These are phyloP conservation scores for human DNA, from an alignment of 2,113 vertebrate genomes.

Conservation along the genomic window DNA sequence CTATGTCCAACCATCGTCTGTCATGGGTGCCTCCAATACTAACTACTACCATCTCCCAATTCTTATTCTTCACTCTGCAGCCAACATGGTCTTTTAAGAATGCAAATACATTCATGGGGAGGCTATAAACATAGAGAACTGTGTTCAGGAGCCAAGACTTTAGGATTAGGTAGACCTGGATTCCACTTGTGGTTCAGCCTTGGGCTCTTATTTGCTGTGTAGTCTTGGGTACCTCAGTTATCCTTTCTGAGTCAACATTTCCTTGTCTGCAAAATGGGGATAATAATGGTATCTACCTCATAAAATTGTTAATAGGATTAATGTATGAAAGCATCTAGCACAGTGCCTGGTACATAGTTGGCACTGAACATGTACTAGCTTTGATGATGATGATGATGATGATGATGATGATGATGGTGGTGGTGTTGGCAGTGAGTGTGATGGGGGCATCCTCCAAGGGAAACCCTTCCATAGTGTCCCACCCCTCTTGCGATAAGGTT, in stretches of 20 bases:
- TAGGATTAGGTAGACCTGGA: fast-evolving
- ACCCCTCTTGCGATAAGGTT: neutral
- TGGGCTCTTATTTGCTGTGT: neutral
- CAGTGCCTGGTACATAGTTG: neutral
- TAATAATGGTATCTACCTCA: neutral
- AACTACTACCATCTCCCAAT: neutral
- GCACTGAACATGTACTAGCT: neutral
- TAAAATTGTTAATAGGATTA: too few species aligned
- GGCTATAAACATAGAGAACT: fast-evolving
- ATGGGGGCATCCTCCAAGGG: neutral
- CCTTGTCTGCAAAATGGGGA: neutral
- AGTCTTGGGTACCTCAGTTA: neutral
- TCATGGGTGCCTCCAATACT: fast-evolving
- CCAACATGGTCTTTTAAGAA: neutral
- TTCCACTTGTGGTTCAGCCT: neutral
- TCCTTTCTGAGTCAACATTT: neutral
- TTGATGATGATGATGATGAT: neutral
- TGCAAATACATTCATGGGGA: fast-evolving
- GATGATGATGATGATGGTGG: neutral
- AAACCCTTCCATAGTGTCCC: neutral
- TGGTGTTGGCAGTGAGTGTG: fast-evolving
- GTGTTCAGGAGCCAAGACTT: neutral
- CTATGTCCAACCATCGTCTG: neutral
- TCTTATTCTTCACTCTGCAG: neutral
- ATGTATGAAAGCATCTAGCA: neutral